Conservation (phyloP, 2,113 vertebrate genomes). For the Pleuronectes platessa region DNA sequence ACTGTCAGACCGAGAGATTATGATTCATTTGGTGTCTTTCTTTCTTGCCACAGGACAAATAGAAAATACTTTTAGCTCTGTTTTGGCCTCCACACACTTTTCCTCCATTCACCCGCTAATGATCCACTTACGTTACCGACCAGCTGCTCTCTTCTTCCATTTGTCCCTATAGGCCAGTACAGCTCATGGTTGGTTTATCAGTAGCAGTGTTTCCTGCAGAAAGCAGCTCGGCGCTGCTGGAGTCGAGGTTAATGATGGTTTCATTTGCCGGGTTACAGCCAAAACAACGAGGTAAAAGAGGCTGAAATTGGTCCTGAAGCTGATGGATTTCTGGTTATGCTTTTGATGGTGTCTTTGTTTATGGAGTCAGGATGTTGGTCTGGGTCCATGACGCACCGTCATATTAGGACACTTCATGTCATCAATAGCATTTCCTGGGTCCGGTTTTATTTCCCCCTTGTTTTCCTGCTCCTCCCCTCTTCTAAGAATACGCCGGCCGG, state of each 20-base stretch:
- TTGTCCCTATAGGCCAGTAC: no score
- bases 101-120: no score
- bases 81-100: no score
- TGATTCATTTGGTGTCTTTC: no score
- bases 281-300: not conserved
- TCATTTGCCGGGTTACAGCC: not conserved
- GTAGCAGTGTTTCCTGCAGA: not conserved
- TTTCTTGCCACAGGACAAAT: no score
- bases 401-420: constrained; percentile 27
- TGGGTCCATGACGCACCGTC: constrained; percentile 11
- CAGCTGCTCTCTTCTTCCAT: not conserved
- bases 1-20: no score
- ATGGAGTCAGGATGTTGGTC: constrained; percentile 4
- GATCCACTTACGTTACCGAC: no score
- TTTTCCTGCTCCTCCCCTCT: constrained; percentile 64
- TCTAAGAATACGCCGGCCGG: constrained; percentile 68
- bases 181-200: not conserved
- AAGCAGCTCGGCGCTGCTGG: not conserved
- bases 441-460: constrained; percentile 60
- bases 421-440: constrained; percentile 57
- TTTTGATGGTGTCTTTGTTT: constrained; percentile 1
- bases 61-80: no score
- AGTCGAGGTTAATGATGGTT: not conserved
- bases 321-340: not conserved
- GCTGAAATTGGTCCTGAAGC: not conserved